phyloP scores from a whole-genome alignment of 35 echinoderm and acorn worm genomes.

The Antedon bifida region DNA sequence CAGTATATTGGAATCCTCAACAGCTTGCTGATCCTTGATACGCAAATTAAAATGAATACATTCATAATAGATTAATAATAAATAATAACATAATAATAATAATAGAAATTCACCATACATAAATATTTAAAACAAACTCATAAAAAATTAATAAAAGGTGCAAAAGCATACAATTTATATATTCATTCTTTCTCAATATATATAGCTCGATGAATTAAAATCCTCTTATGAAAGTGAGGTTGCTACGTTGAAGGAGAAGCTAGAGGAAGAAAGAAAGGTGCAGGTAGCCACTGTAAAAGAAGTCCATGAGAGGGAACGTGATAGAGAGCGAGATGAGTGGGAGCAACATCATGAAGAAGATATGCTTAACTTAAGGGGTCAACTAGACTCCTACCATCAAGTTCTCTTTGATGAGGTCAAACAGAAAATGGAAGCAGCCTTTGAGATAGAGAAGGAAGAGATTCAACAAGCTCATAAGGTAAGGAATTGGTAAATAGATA shows the following conservation, averaged over 20 bases:
- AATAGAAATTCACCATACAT: too few relatives aligned
- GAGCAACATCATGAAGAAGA: not conserved
- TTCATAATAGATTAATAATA: too few relatives aligned
- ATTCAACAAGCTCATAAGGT: conserved; percentile 27
- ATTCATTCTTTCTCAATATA: too few relatives aligned
- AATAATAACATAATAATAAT: too few relatives aligned
- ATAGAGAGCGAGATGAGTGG: conserved; percentile 23
- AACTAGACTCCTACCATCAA: conserved; percentile 32
- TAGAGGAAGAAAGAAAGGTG: conserved; percentile 37
- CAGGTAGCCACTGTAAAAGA: conserved; percentile 32
- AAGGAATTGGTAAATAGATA: not conserved
- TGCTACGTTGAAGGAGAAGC: conserved; percentile 26
- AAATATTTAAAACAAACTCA: too few relatives aligned
- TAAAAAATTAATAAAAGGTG: too few relatives aligned
- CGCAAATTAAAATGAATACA: too few relatives aligned
- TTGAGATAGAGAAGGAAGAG: conserved; percentile 27
- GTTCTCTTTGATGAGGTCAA: conserved; percentile 59
- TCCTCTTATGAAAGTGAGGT: conserved; percentile 33
- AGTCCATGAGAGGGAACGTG: conserved; percentile 33
- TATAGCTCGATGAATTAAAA: not conserved
- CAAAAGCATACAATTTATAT: too few relatives aligned
- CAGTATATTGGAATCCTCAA: too few relatives aligned
- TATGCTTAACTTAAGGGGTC: conserved; percentile 23
- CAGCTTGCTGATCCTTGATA: too few relatives aligned
- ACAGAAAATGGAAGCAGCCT: conserved; percentile 33